phyloP scores from a whole-genome alignment of 2,113 vertebrate genomes.

The Anhinga anhinga region DNA sequence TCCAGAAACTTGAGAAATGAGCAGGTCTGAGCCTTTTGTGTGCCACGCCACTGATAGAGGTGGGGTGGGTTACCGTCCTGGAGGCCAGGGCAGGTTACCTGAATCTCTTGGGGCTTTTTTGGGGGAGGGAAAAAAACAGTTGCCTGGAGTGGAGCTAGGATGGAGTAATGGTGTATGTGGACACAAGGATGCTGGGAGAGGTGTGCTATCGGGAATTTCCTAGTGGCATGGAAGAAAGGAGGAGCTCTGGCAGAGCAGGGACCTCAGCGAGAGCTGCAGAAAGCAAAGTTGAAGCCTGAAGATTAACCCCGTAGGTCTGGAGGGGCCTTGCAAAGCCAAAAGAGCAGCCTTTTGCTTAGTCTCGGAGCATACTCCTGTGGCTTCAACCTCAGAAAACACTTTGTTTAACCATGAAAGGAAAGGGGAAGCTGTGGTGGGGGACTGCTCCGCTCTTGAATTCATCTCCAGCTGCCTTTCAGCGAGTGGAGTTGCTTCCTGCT shows the following conservation, averaged over 20 bases:
- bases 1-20: neutral
- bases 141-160: neutral
- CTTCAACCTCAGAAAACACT: neutral
- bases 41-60: neutral
- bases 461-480: neutral
- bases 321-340: neutral
- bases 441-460: neutral
- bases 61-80: neutral
- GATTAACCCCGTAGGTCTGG: neutral
- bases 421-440: neutral
- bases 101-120: neutral
- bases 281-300: neutral
- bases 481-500: neutral
- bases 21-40: neutral
- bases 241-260: neutral
- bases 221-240: neutral
- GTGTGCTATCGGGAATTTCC: neutral
- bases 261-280: neutral
- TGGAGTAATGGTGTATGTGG: neutral
- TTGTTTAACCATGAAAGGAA: neutral
- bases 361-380: neutral
- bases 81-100: neutral
- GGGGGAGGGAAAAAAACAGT: accelerated
- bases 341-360: neutral
- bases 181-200: neutral